phyloP scores from a whole-genome alignment of 1,140 invertebrate species.

The Drosophila setifemur region DNA sequence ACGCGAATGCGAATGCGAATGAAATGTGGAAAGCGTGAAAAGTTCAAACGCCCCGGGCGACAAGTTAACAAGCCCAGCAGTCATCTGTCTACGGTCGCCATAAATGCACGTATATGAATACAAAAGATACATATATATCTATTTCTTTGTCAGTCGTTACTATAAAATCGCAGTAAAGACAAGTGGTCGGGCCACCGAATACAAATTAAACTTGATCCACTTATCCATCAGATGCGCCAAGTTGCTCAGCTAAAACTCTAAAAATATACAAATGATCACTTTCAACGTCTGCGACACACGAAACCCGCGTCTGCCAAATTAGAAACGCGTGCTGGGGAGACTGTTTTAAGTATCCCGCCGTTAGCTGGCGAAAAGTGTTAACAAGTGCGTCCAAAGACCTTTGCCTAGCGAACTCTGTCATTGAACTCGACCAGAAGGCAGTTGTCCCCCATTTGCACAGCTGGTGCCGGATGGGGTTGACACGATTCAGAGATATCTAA shows the following conservation, averaged over 20 bases:
- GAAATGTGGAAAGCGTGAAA: constrained; percentile 52
- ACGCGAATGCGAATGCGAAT: constrained; percentile 8
- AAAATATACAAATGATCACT: background rate
- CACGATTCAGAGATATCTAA: constrained; percentile 44
- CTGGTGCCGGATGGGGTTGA: constrained; percentile 34
- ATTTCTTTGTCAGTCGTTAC: background rate
- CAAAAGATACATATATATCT: background rate
- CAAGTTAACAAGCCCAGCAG: constrained; percentile 48
- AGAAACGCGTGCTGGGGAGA: constrained; percentile 44
- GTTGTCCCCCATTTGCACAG: constrained; percentile 49
- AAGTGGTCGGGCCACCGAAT: background rate
- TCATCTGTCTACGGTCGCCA: constrained; percentile 13
- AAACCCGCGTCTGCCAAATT: constrained; percentile 40
- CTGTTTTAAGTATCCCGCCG: constrained; percentile 20
- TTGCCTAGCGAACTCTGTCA: constrained; percentile 8
- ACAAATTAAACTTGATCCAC: background rate
- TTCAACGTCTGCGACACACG: background rate
- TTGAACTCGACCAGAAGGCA: constrained; percentile 44
- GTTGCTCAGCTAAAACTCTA: background rate
- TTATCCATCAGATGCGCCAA: background rate
- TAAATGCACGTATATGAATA: constrained; percentile 5
- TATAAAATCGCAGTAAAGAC: background rate
- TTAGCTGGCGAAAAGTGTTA: constrained; percentile 10
- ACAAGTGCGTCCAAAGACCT: constrained; percentile 16
- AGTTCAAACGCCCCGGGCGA: constrained; percentile 62